Base-by-base conservation (phyloP, 1,140 invertebrate genomes). In the Drosophila biarmipes region DNA sequence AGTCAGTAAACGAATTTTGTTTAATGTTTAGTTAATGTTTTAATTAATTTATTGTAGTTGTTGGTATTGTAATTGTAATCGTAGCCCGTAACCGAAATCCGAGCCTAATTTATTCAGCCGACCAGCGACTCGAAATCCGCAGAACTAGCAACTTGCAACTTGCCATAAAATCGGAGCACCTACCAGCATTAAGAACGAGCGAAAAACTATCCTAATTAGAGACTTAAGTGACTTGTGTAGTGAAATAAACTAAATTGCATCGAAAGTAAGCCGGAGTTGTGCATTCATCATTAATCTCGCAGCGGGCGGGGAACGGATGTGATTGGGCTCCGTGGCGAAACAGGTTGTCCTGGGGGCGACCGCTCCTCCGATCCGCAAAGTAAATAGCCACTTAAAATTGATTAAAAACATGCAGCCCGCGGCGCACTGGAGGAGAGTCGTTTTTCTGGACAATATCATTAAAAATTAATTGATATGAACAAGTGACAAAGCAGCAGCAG, bases 31-130 rank as follows among this genome's bases (percentile, higher is more conserved):
- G 74, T 76, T 87, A 79, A 87, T 89, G 58, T 73, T 82, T 79
- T 82, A 89, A 78, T 79, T 87, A 87, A 87, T 87, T 87, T 87
- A 87, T 87, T 87, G 72, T 87, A 87, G 82, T 87, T 87, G 82
- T 87, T 87, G 82, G 82, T 87, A 89, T 87, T 87, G 63, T 87
- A 89, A 87, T 82, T 46, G 62, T 78, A 78, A 79, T 57, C 4
- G 17, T 77, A 78, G 76, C 31, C 17, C 17, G 11, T 68, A 73
- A 61, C 56, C 17, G 10, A 64, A 35, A 31, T 12, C 27, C 59
- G 63, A 67, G 63, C 63, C 31, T 80, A 80, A 80, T 73, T 86
- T 87, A 86, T 86, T 67, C 48, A 67, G 48, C 27, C 66, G 78
- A 87, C 51, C 34, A 57, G 74, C 45, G 35, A 63, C 42, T 51